Conservation (phyloP, 2,797 vertebrate species). For the Xenops minutus region DNA sequence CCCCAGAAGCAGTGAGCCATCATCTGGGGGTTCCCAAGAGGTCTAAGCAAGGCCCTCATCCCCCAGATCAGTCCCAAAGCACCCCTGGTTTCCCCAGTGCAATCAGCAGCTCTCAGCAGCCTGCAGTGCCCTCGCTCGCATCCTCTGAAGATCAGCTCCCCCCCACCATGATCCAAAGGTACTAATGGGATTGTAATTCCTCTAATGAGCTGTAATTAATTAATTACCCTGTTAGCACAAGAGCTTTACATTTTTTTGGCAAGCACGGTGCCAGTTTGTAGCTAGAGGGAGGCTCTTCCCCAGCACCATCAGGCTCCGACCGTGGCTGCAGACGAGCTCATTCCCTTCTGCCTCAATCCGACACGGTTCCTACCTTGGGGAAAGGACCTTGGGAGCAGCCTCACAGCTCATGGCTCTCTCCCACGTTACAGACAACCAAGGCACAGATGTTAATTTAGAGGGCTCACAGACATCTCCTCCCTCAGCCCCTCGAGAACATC, state of each 20-base stretch:
- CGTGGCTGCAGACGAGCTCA: background rate
- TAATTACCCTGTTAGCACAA: conserved; percentile 46
- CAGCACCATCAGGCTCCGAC: background rate
- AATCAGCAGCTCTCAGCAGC: background rate
- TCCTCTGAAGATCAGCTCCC: background rate
- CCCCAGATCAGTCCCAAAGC: background rate
- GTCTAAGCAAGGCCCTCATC: background rate
- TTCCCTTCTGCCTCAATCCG: background rate
- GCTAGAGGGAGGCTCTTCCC: conserved; percentile 10
- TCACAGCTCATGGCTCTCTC: background rate
- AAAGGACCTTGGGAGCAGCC: background rate
- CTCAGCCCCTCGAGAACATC: background rate
- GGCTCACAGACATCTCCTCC: background rate
- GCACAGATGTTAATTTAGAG: background rate
- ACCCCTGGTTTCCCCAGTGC: background rate
- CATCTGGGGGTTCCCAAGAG: background rate
- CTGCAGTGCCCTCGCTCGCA: background rate
- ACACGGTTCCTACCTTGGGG: background rate
- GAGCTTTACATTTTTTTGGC: conserved; percentile 35
- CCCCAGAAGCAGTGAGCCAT: background rate
- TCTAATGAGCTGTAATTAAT: conserved; percentile 59
- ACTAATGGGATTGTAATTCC: conserved; percentile 30
- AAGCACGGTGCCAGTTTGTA: background rate
- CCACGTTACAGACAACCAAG: background rate
- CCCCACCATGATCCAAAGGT: background rate